Evolutionary conservation across 92 coral and sea anemone genomes (phyloP), one percentile per base, ranked within the genome.

Genomic region (Parazoanthus swiftii): DNA sequence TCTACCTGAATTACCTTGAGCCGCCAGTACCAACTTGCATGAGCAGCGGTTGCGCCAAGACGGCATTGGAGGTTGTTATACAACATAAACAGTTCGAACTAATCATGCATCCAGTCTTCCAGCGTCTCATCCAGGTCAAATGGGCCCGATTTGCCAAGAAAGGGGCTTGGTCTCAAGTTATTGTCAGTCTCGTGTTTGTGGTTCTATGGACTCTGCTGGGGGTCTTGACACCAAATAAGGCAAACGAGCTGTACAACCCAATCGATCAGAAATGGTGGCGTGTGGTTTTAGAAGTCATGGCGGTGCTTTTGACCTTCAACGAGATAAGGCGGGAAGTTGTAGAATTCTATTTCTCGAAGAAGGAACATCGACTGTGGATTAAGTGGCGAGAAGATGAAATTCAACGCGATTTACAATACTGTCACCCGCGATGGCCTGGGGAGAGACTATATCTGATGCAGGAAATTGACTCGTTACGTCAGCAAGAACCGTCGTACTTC

Each of bases 341-440:
- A 51, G 96, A 92, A 59, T 93, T 88, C 78, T 95, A 89, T 43
- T 90, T 92, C 72, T 95, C 98, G 0, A 95, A 93, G 86, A 92
- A 94, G 50, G 99, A 96, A 50, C 95, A 93, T 86, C 88, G 93
- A 23, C 82, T 90, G 26, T 96, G 99, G 99, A 91, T 89, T 46
- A 90, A 91, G 78, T 96, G 99, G 99, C 91, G 96, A 77, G 98
- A 95, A 81, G 81, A 85, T 4, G 96, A 96, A 42, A 91, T 96
- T 25, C 91, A 94, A 36, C 81, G 95, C 79, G 99, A 96, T 29
- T 77, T 96, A 71, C 97, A 91, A 85, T 90, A 78, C 92, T 96
- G 99, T 76, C 99, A 96, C 86, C 99, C 99, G 86, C 88, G 99
- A 36, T 96, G 99, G 99, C 99, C 99, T 79, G 99, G 98, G 77